Evolutionary conservation across 2,113 vertebrate genomes (phyloP).

Genomic region (Phyllostomus hastatus): DNA sequence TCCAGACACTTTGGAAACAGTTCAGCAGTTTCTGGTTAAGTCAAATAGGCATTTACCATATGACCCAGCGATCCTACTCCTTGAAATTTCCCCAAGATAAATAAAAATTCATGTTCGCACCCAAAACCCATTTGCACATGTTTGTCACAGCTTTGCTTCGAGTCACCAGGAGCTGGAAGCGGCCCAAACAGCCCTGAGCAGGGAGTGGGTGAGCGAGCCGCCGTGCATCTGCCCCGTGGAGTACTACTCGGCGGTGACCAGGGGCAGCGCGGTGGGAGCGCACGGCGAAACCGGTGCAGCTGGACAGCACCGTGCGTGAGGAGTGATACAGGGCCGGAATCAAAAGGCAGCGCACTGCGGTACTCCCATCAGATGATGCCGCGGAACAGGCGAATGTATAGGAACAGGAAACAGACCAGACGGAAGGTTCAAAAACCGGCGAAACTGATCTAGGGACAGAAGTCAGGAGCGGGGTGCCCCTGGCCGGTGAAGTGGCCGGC

Average conservation of each 20-base stretch:
- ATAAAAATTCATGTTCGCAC: not conserved
- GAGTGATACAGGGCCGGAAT: not conserved
- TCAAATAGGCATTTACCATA: not conserved
- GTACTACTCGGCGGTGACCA: not conserved
- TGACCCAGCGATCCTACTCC: not conserved
- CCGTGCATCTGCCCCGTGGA: not conserved
- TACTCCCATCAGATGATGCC: too few species aligned
- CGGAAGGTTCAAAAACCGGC: not conserved
- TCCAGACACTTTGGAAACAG: not conserved
- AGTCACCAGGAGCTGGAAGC: not conserved
- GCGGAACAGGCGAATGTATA: not conserved
- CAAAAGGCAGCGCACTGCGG: not conserved
- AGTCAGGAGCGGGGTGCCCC: not conserved
- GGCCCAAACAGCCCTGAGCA: not conserved
- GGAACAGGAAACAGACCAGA: not conserved
- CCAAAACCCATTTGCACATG: not conserved
- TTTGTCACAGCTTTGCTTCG: not conserved
- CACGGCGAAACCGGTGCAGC: rapidly evolving
- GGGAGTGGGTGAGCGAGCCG: too few species aligned
- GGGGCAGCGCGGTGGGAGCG: rapidly evolving
- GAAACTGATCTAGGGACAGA: not conserved
- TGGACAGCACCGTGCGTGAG: not conserved
- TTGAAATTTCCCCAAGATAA: not conserved
- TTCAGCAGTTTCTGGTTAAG: not conserved
- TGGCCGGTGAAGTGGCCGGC: not conserved